Evolutionary conservation across 2,888 invertebrate genomes (phyloP).

Genomic region (Pecten maximus): DNA sequence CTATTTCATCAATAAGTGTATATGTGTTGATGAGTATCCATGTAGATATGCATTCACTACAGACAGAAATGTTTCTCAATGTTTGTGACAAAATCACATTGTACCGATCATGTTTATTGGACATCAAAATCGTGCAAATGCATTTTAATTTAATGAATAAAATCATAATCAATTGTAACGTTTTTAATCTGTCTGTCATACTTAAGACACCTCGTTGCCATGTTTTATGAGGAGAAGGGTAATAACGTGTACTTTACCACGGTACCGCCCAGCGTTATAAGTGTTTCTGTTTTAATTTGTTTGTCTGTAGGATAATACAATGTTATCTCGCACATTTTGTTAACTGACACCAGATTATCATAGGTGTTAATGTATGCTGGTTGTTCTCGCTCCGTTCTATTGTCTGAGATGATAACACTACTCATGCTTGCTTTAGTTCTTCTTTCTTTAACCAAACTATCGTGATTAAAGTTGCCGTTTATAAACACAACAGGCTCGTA

Average conservation of each 20-base stretch:
- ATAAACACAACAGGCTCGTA: constrained; percentile 19
- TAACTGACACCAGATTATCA: background rate
- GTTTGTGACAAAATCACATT: too few species aligned
- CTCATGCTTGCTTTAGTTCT: background rate
- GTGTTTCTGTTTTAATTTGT: background rate
- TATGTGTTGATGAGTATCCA: too few species aligned
- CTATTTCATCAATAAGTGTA: too few species aligned
- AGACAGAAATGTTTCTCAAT: too few species aligned
- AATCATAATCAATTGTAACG: too few species aligned
- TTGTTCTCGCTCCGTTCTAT: constrained; percentile 8
- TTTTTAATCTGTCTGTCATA: too few species aligned
- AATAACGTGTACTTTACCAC: background rate
- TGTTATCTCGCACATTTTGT: background rate
- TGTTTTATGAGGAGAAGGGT: background rate
- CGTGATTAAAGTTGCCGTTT: constrained; percentile 13
- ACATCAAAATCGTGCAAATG: too few species aligned
- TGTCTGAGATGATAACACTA: background rate
- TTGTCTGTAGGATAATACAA: background rate
- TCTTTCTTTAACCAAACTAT: constrained; percentile 18
- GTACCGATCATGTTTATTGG: too few species aligned
- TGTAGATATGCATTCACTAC: too few species aligned
- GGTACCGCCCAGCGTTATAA: background rate
- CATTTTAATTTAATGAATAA: too few species aligned
- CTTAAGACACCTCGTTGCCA: background rate
- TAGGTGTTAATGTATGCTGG: background rate